Percentiles rank a stretch among this genome's conserved stretches.
Evolutionary conservation across 2,888 invertebrate genomes (phyloP).

Genomic region (Pyralis farinalis): DNA sequence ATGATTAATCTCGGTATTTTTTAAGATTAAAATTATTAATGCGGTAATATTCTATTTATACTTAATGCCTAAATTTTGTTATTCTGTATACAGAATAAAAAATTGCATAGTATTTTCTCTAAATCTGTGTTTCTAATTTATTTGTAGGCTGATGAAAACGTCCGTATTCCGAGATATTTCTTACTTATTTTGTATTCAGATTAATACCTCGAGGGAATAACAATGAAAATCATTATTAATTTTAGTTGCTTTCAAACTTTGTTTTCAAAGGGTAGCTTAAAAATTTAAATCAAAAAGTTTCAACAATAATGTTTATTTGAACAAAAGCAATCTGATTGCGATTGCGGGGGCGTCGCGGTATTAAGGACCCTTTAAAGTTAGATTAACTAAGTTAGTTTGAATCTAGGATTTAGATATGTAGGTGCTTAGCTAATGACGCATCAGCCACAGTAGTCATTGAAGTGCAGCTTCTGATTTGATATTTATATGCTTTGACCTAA

Average conservation of each 20-base stretch:
- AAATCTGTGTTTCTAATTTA: constrained; percentile 27
- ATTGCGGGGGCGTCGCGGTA: not conserved
- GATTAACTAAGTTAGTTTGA: no score
- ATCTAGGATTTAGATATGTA: no score
- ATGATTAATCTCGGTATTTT: no score
- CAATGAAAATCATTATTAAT: constrained; percentile 35
- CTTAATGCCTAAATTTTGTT: no score
- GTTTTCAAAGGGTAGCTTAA: constrained; percentile 11
- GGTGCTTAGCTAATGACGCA: no score
- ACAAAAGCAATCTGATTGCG: not conserved
- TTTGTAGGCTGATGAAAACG: constrained; percentile 41
- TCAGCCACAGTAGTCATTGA: no score
- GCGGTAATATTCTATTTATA: no score
- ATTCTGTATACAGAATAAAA: no score
- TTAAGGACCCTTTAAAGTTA: not conserved
- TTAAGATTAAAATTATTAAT: no score
- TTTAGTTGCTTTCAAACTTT: constrained; percentile 22
- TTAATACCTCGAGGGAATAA: constrained; percentile 37
- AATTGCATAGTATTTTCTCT: no score
- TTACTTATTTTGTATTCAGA: constrained; percentile 45
- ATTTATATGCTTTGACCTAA: no score
- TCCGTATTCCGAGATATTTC: constrained; percentile 39
- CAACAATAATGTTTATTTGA: not conserved
- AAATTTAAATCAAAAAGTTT: constrained; percentile 5
- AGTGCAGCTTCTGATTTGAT: no score